These are phyloP conservation scores for Synanthedon andrenaeformis DNA, from an alignment of 2,888 invertebrate genomes.

Conservation along the genomic window DNA sequence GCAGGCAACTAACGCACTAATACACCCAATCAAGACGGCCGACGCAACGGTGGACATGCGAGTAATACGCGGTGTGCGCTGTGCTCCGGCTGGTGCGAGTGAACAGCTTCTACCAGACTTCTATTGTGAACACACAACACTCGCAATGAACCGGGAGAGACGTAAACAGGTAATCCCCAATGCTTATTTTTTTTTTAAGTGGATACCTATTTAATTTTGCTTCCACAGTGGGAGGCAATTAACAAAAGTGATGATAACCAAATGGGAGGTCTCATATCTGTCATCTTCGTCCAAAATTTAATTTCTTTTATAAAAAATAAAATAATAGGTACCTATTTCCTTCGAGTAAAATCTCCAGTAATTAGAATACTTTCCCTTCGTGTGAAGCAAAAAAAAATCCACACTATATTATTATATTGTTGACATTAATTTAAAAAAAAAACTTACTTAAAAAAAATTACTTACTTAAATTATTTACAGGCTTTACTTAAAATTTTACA, in stretches of 20 bases:
- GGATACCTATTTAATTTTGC: neutral
- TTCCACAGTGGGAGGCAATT: too few species aligned
- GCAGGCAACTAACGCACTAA: slow-evolving; percentile 78
- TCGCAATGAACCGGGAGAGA: slow-evolving; percentile 92
- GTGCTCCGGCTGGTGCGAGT: slow-evolving; percentile 73
- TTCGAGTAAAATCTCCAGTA: neutral
- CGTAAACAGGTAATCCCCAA: slow-evolving; percentile 76
- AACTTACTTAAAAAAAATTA: too few species aligned
- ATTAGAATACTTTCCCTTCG: neutral
- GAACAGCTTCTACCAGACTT: slow-evolving; percentile 94
- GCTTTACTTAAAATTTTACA: slow-evolving; percentile 87
- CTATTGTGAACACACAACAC: slow-evolving; percentile 93
- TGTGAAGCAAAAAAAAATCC: neutral
- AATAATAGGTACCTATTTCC: too few species aligned
- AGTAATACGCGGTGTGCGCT: slow-evolving; percentile 75
- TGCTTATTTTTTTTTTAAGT: neutral
- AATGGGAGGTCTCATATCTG: too few species aligned
- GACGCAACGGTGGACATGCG: slow-evolving; percentile 77
- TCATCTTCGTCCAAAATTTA: too few species aligned
- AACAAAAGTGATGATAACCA: too few species aligned
- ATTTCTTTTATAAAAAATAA: too few species aligned
- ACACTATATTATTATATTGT: too few species aligned
- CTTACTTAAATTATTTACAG: too few species aligned
- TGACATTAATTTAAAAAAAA: too few species aligned
- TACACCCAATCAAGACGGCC: slow-evolving; percentile 78